A percentile compares a stretch with the other conserved stretches of the same genome.
Evolutionary conservation across 1,140 invertebrate genomes (phyloP).

Genomic region (Frieseomelitta varia): DNA sequence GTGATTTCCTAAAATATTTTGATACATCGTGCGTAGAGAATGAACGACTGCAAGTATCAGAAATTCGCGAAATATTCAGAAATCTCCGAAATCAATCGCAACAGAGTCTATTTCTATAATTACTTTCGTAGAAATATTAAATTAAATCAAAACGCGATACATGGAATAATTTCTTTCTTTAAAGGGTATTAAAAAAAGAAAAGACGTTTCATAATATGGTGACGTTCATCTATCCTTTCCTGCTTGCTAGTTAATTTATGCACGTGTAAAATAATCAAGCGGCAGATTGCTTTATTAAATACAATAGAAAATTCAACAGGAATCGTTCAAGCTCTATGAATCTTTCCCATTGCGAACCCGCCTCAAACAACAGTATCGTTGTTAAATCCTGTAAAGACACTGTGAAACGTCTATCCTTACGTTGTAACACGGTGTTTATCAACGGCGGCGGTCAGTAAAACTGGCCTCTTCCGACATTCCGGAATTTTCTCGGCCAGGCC

Average conservation of each 20-base stretch:
- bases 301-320: conserved; percentile 1
- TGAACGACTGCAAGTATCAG: no score
- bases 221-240: neutral
- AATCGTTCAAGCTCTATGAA: neutral
- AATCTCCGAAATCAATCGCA: no score
- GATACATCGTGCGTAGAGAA: no score
- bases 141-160: no score
- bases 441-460: neutral
- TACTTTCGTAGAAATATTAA: no score
- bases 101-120: no score
- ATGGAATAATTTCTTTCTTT: no score
- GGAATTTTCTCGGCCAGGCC: conserved; percentile 4
- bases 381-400: neutral
- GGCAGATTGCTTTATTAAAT: conserved; percentile 8
- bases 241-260: neutral
- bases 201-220: neutral
- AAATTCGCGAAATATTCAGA: no score
- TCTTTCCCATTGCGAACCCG: no score
- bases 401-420: neutral
- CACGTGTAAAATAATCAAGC: neutral
- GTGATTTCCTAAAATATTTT: no score
- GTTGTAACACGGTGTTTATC: conserved; percentile 6
- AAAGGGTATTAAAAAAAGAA: neutral
- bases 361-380: no score
- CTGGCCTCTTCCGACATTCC: neutral